Percentiles rank a stretch among this genome's conserved stretches.
phyloP scores from a whole-genome alignment of 2,113 vertebrate species.

The Jacana jacana region DNA sequence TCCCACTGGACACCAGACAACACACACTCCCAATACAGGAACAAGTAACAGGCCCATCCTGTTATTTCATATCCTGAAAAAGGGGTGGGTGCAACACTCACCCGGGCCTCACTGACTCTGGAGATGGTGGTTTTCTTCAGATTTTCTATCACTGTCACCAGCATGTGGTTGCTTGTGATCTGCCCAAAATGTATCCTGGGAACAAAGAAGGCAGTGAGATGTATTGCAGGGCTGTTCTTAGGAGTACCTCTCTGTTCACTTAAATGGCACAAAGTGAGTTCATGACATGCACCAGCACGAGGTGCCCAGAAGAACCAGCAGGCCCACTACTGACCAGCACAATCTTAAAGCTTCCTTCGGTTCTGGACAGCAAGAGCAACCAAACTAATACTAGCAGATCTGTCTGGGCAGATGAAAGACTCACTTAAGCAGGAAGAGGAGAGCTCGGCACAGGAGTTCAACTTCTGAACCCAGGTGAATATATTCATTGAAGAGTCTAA shows the following conservation, averaged over 20 bases:
- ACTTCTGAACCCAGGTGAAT: constrained; percentile 84
- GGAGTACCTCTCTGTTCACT: background rate
- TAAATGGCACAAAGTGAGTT: background rate
- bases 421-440: constrained; percentile 95
- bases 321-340: background rate
- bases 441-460: constrained; percentile 92
- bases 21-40: background rate
- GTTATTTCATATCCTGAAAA: background rate
- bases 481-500: constrained; percentile 85
- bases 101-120: constrained; percentile 86
- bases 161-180: constrained; percentile 93
- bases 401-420: background rate
- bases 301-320: background rate
- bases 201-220: background rate
- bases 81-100: constrained; percentile 63
- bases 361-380: background rate
- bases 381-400: background rate
- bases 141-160: constrained; percentile 88
- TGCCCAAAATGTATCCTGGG: constrained; percentile 93
- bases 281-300: background rate
- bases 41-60: background rate
- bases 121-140: constrained; percentile 88
- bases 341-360: background rate
- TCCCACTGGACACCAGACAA: background rate
- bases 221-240: background rate